These are phyloP conservation scores for Calameuta filiformis DNA, from an alignment of 2,888 invertebrate genomes.

Conservation along the genomic window DNA sequence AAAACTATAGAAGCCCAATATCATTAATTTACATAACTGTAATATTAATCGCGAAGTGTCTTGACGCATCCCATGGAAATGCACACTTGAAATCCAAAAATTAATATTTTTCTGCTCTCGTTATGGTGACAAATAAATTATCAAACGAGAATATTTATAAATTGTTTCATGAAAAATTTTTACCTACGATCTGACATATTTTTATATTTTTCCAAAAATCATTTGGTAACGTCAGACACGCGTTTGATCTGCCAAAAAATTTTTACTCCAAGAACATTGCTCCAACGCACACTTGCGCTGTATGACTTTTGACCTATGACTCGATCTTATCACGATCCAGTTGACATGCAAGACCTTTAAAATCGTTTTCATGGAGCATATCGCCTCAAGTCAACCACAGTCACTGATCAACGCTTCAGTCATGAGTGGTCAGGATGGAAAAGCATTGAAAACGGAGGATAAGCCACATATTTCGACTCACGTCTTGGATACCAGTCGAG, in stretches of 20 bases:
- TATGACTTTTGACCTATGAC: neutral
- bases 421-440: neutral
- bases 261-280: neutral
- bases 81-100: neutral
- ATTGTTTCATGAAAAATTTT: neutral
- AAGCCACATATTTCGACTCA: constrained; percentile 76
- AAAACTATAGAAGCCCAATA: neutral
- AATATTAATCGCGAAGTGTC: neutral
- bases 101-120: neutral
- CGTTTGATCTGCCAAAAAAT: neutral
- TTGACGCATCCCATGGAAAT: neutral
- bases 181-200: neutral
- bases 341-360: neutral
- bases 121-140: neutral
- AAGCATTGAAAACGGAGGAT: neutral
- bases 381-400: neutral
- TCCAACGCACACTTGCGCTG: neutral
- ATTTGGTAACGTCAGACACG: neutral
- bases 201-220: neutral
- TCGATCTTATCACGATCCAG: neutral
- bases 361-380: neutral
- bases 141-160: neutral
- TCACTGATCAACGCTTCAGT: neutral
- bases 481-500: constrained; percentile 77
- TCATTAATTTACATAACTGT: neutral